These are phyloP conservation scores for Tinamus guttatus DNA, from an alignment of 2,113 vertebrate species.

Conservation along the genomic window DNA sequence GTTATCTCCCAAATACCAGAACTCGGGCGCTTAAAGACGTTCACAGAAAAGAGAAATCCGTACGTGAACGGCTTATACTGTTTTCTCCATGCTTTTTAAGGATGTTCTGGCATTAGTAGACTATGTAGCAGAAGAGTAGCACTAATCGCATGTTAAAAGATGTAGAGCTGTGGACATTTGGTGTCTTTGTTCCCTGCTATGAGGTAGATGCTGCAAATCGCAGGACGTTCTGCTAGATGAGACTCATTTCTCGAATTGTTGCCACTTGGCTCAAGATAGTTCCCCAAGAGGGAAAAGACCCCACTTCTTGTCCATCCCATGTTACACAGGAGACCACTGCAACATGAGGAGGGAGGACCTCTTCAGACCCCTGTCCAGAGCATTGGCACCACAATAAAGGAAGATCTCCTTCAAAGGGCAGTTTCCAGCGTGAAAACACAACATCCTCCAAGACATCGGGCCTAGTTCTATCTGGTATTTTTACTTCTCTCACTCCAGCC, in stretches of 20 bases:
- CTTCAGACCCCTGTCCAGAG: background rate
- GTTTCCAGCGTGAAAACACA: background rate
- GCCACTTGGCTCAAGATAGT: background rate
- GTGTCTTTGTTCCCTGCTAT: background rate
- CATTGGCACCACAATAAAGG: background rate
- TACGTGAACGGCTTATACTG: background rate
- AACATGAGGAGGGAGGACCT: background rate
- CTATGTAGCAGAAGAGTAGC: fast-evolving
- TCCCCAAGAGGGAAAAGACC: background rate
- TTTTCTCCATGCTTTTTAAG: background rate
- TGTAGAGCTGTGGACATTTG: background rate
- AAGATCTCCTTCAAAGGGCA: background rate
- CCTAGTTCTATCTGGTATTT: background rate
- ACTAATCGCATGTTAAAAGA: background rate
- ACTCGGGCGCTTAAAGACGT: background rate
- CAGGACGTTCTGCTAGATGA: background rate
- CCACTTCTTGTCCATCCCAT: background rate
- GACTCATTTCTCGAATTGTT: background rate
- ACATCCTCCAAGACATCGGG: background rate
- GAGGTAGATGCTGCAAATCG: background rate
- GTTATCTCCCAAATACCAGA: background rate
- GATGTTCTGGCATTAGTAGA: background rate
- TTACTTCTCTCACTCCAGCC: background rate
- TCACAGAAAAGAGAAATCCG: background rate
- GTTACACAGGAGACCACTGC: background rate